A percentile compares a stretch with the other conserved stretches of the same genome.
phyloP scores from a whole-genome alignment of 2,888 invertebrate species.

The Helicoverpa assulta region DNA sequence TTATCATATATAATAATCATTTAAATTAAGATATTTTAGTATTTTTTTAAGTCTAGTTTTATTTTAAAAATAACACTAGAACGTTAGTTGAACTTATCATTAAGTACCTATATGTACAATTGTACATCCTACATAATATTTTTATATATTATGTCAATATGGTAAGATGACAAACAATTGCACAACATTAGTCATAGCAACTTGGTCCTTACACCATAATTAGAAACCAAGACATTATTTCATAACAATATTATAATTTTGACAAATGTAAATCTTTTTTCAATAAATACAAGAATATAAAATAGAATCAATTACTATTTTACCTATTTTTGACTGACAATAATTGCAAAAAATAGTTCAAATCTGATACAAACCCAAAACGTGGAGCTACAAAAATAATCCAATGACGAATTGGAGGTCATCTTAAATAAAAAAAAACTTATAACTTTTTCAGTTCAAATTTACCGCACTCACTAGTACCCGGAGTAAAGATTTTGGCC shows the following conservation, averaged over 20 bases:
- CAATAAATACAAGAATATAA: background rate
- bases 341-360: background rate
- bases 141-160: too few species aligned
- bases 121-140: too few species aligned
- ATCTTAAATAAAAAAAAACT: slow-evolving; percentile 25
- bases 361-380: slow-evolving; percentile 92
- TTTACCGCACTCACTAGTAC: slow-evolving; percentile 50
- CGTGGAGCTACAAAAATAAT: slow-evolving; percentile 93
- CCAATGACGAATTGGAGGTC: slow-evolving; percentile 88
- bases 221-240: background rate
- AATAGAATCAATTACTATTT: too few species aligned
- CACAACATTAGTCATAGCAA: slow-evolving; percentile 23
- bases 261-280: background rate
- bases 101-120: too few species aligned
- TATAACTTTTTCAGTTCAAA: slow-evolving; percentile 33
- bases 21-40: too few species aligned
- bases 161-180: slow-evolving; percentile 8
- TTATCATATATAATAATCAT: too few species aligned
- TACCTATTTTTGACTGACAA: background rate
- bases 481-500: background rate
- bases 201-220: background rate
- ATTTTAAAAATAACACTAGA: too few species aligned
- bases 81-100: too few species aligned
- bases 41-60: too few species aligned
- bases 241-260: background rate